Conservation (phyloP, 2,113 vertebrate genomes). For the Glaucomys volans region DNA sequence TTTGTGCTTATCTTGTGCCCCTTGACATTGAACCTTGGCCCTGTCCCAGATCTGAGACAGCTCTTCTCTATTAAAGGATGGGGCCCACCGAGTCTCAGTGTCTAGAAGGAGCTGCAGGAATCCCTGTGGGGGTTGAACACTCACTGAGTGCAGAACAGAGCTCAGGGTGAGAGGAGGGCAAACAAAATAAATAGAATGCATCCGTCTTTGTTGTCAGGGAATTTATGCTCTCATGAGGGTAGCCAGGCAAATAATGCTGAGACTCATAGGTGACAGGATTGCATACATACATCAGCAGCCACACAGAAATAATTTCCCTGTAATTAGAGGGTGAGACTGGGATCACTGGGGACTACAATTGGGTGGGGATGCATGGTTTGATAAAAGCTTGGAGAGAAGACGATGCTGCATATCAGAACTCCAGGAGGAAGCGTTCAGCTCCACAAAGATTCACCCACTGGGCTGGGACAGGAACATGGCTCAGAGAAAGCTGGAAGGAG, state of each 20-base stretch:
- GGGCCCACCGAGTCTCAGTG: neutral
- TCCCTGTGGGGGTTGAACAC: neutral
- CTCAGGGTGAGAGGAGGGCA: neutral
- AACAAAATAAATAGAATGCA: neutral
- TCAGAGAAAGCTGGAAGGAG: neutral
- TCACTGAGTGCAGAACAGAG: neutral
- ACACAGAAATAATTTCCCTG: neutral
- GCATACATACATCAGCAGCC: neutral
- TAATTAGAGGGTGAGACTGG: neutral
- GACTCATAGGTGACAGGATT: slow-evolving; percentile 16
- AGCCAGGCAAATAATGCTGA: slow-evolving; percentile 15
- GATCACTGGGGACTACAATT: neutral
- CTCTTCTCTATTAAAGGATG: neutral
- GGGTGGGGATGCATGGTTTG: neutral
- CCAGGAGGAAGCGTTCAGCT: neutral
- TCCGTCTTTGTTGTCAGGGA: slow-evolving; percentile 18
- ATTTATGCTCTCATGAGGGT: neutral
- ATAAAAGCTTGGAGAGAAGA: neutral
- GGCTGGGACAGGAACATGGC: neutral
- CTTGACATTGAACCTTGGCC: neutral
- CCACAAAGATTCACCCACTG: neutral
- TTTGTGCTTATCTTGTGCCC: neutral
- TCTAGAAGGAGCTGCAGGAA: neutral
- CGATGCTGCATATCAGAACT: neutral
- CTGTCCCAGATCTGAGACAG: neutral